These are phyloP conservation scores for Petrocephalus zakoni DNA, from an alignment of 2,113 vertebrate genomes.

Conservation along the genomic window DNA sequence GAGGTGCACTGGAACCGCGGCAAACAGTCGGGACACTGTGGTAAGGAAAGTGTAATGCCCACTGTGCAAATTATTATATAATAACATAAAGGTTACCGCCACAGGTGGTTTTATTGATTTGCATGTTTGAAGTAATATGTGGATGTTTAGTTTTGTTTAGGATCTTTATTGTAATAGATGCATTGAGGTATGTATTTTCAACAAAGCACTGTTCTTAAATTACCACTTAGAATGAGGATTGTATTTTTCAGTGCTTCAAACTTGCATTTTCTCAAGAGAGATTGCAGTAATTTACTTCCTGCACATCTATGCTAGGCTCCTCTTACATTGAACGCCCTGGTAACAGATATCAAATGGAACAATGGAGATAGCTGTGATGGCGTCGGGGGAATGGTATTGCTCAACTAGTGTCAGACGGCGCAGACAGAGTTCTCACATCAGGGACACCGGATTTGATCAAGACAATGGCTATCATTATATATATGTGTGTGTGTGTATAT, in stretches of 20 bases:
- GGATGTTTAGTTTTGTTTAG: background rate
- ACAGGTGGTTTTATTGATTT: background rate
- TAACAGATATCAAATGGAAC: background rate
- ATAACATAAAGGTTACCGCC: background rate
- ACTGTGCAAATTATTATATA: background rate
- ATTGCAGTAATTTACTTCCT: background rate
- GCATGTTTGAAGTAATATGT: background rate
- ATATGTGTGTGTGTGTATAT: background rate
- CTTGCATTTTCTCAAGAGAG: background rate
- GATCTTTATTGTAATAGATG: background rate
- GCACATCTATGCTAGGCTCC: background rate
- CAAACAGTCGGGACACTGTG: conserved; percentile 96
- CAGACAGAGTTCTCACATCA: background rate
- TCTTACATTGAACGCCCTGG: background rate
- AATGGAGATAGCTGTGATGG: background rate
- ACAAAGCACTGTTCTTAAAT: background rate
- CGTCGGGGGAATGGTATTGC: background rate
- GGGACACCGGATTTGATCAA: background rate
- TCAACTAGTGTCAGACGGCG: background rate
- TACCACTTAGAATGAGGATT: background rate
- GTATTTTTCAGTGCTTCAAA: background rate
- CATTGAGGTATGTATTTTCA: background rate
- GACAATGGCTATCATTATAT: background rate
- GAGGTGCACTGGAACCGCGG: conserved; percentile 88
- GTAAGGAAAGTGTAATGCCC: conserved; percentile 57